Evolutionary conservation across 2,888 invertebrate genomes (phyloP), one percentile per base, ranked within the genome.

Genomic region (Lottia gigantea): DNA sequence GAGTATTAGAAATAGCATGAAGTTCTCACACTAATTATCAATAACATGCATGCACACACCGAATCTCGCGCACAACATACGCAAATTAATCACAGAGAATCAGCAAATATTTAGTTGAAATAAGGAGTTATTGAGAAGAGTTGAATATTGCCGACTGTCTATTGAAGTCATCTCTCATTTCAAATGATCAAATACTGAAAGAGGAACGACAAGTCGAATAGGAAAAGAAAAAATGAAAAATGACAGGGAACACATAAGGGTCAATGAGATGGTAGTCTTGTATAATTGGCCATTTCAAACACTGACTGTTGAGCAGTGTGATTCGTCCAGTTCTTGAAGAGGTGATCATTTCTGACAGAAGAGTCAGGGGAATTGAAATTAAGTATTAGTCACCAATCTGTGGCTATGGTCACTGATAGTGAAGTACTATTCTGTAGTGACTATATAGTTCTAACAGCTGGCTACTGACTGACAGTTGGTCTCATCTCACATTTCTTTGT

Each of bases 31-130:
- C 55, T 19, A 55, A 55, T 55, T 55, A 55, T 55, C 19, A 23
- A 23, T 23, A 55, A 55, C 55, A 55, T 55, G 55, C 55, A 55
- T 55, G 55, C 55, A 55, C 55, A 55, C 55, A 55, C 55, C 55
- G 19, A 23, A 55, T 55, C 55, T 55, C 15, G 19, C 14, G 19
- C 55, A 55, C 23, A 55, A 55, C 55, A 55, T 55, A 23, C 55
- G 23, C 23, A 23, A 55, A 55, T 55, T 55, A 55, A 55, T 23
- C 55, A 23, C 19, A 23, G 55, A 23, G 55, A 55, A 55, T 55
- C 19, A 23, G 19, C 3, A 55, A 55, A 55, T 55, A 55, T 55
- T 55, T 55, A 23, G 12, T 23, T 23, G 23, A 55, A 12, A 23
- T 23, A 55, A 55, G 55, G 11, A 23, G 55, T 55, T 55, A 55